Percentiles rank a stretch among this genome's conserved stretches.
Evolutionary conservation across 2,888 invertebrate genomes (phyloP).

Genomic region (Catocala nupta): DNA sequence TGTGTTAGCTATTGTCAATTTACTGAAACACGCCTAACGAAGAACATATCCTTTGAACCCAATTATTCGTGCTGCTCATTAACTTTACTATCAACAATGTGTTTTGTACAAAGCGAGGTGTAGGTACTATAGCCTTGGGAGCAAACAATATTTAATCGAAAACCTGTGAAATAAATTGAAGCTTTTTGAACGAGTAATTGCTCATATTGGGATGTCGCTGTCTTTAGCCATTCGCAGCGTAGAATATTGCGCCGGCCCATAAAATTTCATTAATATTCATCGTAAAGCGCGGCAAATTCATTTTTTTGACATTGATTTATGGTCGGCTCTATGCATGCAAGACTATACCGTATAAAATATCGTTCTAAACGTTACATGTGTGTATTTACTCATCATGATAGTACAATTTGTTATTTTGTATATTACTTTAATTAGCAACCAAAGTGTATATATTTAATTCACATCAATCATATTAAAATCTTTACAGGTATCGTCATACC

Average conservation of each 20-base stretch:
- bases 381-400: not conserved
- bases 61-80: too few species aligned
- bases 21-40: too few species aligned
- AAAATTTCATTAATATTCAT: slow-evolving; percentile 80
- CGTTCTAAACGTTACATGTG: slow-evolving; percentile 39
- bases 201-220: slow-evolving; percentile 23
- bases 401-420: not conserved
- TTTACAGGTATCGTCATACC: too few species aligned
- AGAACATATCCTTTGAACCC: too few species aligned
- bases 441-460: too few species aligned
- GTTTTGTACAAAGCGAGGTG: too few species aligned
- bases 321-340: slow-evolving; percentile 63
- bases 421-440: too few species aligned
- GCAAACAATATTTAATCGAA: not conserved
- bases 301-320: slow-evolving; percentile 82
- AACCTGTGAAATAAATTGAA: slow-evolving; percentile 9
- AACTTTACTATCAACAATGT: too few species aligned
- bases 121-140: too few species aligned
- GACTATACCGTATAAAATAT: slow-evolving; percentile 48
- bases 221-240: slow-evolving; percentile 32
- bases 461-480: too few species aligned
- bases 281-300: slow-evolving; percentile 72
- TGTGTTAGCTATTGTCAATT: too few species aligned
- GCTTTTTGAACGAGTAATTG: slow-evolving; percentile 8
- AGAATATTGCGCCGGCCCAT: slow-evolving; percentile 59